Evolutionary conservation across 2,888 invertebrate genomes (phyloP), one percentile per base, ranked within the genome.

Genomic region (Cerastis leucographa): DNA sequence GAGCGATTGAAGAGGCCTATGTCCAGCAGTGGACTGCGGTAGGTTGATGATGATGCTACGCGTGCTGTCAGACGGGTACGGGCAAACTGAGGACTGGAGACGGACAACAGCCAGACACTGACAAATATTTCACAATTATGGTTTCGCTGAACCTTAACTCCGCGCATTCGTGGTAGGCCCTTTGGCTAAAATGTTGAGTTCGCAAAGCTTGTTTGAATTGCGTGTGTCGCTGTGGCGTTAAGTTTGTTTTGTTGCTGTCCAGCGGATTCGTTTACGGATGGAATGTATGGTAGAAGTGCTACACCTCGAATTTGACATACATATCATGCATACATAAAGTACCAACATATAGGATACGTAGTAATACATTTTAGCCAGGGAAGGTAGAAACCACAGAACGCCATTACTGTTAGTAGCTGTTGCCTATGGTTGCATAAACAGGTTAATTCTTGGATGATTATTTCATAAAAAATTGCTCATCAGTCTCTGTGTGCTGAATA

Each of bases 141-240:
- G 0, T 25, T 17, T 25, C 0, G 3, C 29, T 59, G 59, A 17
- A 14, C 40, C n/a, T 40, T n/a, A n/a, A n/a, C 12, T n/a, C 42
- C 17, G 64, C 64, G 1, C 42, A 25, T 42, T 64, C 8, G 9
- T 64, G 64, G 17, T 0, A 42, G 64, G 1, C 17, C 64, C 64
- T 14, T 78, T 76, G 12, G 44, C 46, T 71, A 46, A 82, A 85
- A 85, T 66, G 78, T 83, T 54, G 46, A 78, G 74, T 66, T 66
- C 40, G 76, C 71, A 71, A 84, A 84, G 74, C 87, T 78, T 76
- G 85, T 46, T 82, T 49, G 25, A 65, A 71, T 74, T 78, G 74
- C 77, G 79, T 81, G 75, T 79, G 71, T 74, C 65, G 61, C n/a
- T 76, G 72, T 6, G 5, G 46, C 12, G 22, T n/a, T 6, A 29